Evolutionary conservation across 2,113 vertebrate genomes (phyloP).

Genomic region (Prinia subflava): DNA sequence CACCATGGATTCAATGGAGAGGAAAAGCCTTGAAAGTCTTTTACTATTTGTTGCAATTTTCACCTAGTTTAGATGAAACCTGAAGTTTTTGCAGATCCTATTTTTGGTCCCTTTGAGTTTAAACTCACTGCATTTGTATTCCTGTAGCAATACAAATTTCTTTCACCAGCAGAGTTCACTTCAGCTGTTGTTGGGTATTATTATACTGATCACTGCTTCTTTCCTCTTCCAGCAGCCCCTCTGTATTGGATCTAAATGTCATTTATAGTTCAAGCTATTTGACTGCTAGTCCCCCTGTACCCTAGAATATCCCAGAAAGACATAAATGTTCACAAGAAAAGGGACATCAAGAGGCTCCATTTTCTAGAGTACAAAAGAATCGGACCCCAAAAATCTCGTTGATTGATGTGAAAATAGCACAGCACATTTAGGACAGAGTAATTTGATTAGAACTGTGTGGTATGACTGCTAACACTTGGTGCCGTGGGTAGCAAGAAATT

Average conservation of each 20-base stretch:
- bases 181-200: constrained; percentile 51
- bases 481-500: not conserved
- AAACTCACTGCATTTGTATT: not conserved
- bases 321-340: not conserved
- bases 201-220: not conserved
- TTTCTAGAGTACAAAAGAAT: not conserved
- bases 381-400: not conserved
- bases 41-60: not conserved
- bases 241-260: not conserved
- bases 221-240: constrained; percentile 2
- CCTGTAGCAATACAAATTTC: not conserved
- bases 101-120: not conserved
- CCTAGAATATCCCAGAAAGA: not conserved
- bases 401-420: not conserved
- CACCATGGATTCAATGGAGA: not conserved
- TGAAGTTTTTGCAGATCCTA: not conserved
- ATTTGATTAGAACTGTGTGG: not conserved
- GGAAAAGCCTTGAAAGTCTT: not conserved
- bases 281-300: not conserved
- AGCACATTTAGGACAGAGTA: not conserved
- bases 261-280: not conserved
- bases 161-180: not conserved
- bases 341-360: not conserved
- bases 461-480: not conserved
- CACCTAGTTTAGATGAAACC: not conserved